Percentiles rank a stretch among this genome's conserved stretches.
Conservation (phyloP, 2,888 invertebrate genomes). For the Sinelater perroti region DNA sequence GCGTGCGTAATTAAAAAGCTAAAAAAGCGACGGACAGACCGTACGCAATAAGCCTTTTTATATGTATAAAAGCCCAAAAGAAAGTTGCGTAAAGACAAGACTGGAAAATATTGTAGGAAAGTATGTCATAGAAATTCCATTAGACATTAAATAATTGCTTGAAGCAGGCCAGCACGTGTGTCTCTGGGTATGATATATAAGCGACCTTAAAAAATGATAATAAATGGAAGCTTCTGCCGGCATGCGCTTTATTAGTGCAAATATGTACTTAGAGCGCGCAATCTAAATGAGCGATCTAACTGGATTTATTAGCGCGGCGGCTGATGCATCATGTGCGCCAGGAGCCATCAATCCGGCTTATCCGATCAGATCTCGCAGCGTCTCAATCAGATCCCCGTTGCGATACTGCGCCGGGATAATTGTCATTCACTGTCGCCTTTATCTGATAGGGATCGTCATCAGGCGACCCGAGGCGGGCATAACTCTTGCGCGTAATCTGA, state of each 20-base stretch:
- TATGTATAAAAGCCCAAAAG: too few species aligned
- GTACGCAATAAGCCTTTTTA: too few species aligned
- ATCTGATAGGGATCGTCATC: conserved; percentile 32
- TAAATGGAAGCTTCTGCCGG: too few species aligned
- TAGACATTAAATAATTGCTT: too few species aligned
- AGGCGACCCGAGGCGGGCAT: conserved; percentile 11
- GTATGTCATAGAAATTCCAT: too few species aligned
- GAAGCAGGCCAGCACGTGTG: too few species aligned
- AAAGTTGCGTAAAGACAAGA: too few species aligned
- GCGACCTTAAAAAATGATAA: too few species aligned
- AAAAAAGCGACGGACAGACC: too few species aligned
- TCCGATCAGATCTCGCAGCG: conserved; percentile 44
- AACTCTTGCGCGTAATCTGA: conserved; percentile 18
- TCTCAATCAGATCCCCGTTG: conserved; percentile 54
- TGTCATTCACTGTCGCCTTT: conserved; percentile 51
- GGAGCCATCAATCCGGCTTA: conserved; percentile 48
- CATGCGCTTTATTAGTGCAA: conserved; percentile 10
- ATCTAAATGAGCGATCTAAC: conserved; percentile 52
- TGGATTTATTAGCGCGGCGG: conserved; percentile 48
- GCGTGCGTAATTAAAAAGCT: too few species aligned
- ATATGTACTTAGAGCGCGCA: conserved; percentile 38
- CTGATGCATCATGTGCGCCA: conserved; percentile 46
- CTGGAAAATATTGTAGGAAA: too few species aligned
- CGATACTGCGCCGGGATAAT: conserved; percentile 52
- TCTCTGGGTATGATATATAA: too few species aligned